Evolutionary conservation across 2,797 vertebrate species (phyloP), one percentile per base, ranked within the genome.

Genomic region (Xiphorhynchus erythropygius): DNA sequence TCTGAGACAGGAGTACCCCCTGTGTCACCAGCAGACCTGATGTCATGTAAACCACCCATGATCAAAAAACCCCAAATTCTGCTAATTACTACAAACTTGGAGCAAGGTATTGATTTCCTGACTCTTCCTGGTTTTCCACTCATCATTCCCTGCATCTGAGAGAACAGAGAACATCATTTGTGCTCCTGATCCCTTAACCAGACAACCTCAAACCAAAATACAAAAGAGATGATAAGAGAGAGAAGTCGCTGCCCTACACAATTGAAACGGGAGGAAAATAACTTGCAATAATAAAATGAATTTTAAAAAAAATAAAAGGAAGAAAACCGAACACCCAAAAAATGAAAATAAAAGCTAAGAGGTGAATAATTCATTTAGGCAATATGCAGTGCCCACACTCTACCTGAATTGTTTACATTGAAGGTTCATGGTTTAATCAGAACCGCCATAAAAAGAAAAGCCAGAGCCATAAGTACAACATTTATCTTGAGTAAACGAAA

Each of bases 391-490:
- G 47, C 59, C 65, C 44, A 33, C 14, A 33, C 14, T 47, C 50
- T 15, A 55, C 35, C 50, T 22, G 21, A 65, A 78, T 4, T 57
- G 67, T 35, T 84, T 33, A 41, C 75, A 41, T 23, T 37, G 62
- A 73, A 81, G 32, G 84, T 64, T 81, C 56, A 41, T 41, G 50
- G 56, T 69, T 96, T 96, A 93, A 96, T 91, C 74, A 86, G 73
- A 93, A 85, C 19, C 10, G 18, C 28, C 0, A 0, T 55, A 49
- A 81, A 59, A 69, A 77, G 44, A 55, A 83, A 91, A 62, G 28
- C 0, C 57, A 47, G n/a, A 82, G 79, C 62, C 89, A 28, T 18
- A 92, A 87, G 57, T 35, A 76, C 35, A 69, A 81, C 62, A 86
- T 85, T 93, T 88, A 88, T 89, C 91, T 49, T 50, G 35, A 91